Percentiles rank a stretch among this genome's conserved stretches.
Evolutionary conservation across 2,113 vertebrate genomes (phyloP).

Genomic region (Pogonocichla stellata): DNA sequence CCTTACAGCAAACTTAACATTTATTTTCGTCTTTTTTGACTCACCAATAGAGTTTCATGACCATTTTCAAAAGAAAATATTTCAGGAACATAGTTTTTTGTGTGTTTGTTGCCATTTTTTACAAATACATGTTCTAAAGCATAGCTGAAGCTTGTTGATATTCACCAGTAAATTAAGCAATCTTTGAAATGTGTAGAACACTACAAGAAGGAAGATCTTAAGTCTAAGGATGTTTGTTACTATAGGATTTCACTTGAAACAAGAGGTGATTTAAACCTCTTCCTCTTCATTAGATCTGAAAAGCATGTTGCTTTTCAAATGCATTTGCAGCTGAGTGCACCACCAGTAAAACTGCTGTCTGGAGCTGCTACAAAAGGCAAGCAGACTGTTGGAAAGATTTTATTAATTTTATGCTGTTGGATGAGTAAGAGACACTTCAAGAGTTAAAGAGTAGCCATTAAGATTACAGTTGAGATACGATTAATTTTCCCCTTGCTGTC

Average conservation of each 20-base stretch:
- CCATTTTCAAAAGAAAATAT: neutral
- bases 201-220: neutral
- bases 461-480: constrained; percentile 1
- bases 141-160: neutral
- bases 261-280: neutral
- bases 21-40: neutral
- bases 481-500: constrained; percentile 24
- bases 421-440: neutral
- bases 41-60: neutral
- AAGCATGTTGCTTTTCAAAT: neutral
- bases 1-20: neutral
- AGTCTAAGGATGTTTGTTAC: neutral
- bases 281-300: neutral
- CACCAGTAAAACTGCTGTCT: neutral
- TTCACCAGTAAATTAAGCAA: neutral
- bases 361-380: neutral
- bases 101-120: neutral
- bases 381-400: neutral
- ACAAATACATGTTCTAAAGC: neutral
- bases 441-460: constrained; percentile 1
- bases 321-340: neutral
- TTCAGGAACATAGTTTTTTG: neutral
- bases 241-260: neutral
- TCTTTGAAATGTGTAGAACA: neutral
- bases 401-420: neutral